Base-by-base conservation (phyloP, 1,140 invertebrate species). In the Dreissena rostriformis region DNA sequence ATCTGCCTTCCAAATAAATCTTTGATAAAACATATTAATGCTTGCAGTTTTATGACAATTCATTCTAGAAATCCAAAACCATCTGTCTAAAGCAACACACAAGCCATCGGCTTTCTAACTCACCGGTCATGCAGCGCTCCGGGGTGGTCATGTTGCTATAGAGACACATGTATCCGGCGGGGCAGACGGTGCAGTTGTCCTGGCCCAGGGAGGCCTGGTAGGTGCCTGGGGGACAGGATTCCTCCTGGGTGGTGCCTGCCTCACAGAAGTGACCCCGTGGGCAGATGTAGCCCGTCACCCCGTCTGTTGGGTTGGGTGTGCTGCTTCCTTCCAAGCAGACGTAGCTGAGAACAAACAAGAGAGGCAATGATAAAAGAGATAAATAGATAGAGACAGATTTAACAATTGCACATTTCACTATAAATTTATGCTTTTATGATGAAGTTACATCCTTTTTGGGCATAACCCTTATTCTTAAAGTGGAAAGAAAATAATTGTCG, bases 261-360 rank as follows among this genome's bases (percentile, higher is more conserved):
- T 88, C 67, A 86, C 92, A 93, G 87, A 88, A 92, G 84, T 88
- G 87, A 0, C 91, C 91, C 5, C 87, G 68, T 5, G 91, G 91
- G 83, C 91, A 92, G 15, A 89, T 79, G 84, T 92, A 92, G 12
- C 92, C 91, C 22, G 85, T 84, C 29, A 76, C 52, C 63, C 63
- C 79, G 66, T 91, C 87, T 19, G 84, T 89, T 1, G 92, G 90
- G 5, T 84, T 90, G 12, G 76, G 88, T 7, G 88, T 91, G 65
- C 86, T 88, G 63, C 90, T 91, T 0, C 92, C 92, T 55, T 88
- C 88, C n/a, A 87, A 86, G 84, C 92, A 93, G 17, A 93, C 86
- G 67, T 91, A 93, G 11, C 92, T 93, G 79, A 0, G 66, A 2
- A 82, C 79, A 55, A 24, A 72, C 22, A 55, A 51, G 19, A 19